These are phyloP conservation scores for Amitus sp. DNA, from an alignment of 2,888 invertebrate species.

Conservation along the genomic window DNA sequence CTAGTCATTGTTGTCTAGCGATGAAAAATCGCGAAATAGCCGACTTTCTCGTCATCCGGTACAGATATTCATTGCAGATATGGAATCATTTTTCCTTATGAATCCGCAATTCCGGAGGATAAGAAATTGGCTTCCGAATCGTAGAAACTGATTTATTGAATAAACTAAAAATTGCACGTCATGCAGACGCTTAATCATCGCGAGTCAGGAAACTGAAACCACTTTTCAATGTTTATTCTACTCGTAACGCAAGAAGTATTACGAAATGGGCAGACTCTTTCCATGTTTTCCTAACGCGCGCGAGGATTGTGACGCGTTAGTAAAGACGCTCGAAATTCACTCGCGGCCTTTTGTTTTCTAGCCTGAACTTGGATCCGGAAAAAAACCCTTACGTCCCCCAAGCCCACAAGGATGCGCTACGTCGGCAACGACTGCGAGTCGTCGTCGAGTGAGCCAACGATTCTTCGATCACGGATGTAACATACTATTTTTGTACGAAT, in stretches of 20 bases:
- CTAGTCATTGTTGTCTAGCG: background rate
- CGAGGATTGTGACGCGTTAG: background rate
- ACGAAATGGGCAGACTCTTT: slow-evolving; percentile 6
- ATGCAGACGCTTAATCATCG: slow-evolving; percentile 8
- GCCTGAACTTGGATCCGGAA: slow-evolving; percentile 81
- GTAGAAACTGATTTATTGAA: slow-evolving; percentile 6
- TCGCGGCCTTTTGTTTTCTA: slow-evolving; percentile 67
- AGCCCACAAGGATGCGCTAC: slow-evolving; percentile 70
- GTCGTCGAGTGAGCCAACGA: slow-evolving; percentile 47
- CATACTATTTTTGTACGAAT: slow-evolving; percentile 8
- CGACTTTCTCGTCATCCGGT: slow-evolving; percentile 36
- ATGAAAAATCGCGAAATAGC: slow-evolving; percentile 16
- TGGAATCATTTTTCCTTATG: slow-evolving; percentile 29
- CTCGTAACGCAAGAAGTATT: background rate
- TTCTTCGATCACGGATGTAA: no score
- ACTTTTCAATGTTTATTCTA: slow-evolving; percentile 4
- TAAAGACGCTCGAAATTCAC: no score
- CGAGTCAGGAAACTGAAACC: slow-evolving; percentile 16
- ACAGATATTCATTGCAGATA: slow-evolving; percentile 35
- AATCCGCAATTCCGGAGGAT: slow-evolving; percentile 26
- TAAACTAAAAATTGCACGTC: slow-evolving; percentile 6
- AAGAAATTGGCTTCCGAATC: background rate
- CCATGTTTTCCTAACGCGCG: background rate
- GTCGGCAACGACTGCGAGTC: slow-evolving; percentile 53
- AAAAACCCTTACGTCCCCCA: slow-evolving; percentile 85